Evolutionary conservation across 2,113 vertebrate genomes (phyloP).

Genomic region (Australoheros scitulus): DNA sequence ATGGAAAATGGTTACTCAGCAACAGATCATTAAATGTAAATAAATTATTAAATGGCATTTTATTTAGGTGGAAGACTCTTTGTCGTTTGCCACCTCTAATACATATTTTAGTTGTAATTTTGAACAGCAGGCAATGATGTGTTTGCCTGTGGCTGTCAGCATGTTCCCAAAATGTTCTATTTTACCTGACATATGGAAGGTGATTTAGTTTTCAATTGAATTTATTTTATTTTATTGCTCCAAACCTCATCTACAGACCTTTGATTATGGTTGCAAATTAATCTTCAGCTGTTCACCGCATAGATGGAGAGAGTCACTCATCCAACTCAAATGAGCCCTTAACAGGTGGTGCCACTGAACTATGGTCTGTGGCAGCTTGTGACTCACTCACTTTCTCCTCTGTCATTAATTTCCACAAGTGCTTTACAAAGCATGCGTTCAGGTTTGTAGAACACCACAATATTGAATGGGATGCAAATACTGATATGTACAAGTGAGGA

Average conservation of each 20-base stretch:
- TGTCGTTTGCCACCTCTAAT: neutral
- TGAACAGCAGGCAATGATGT: neutral
- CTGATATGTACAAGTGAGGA: constrained; percentile 14
- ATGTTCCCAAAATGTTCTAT: neutral
- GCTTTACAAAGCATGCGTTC: neutral
- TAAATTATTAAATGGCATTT: neutral
- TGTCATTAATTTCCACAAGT: constrained; percentile 41
- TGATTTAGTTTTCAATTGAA: constrained; percentile 7
- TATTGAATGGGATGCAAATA: constrained; percentile 35
- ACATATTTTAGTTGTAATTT: neutral
- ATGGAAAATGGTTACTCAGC: neutral
- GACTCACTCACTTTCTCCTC: constrained; percentile 44
- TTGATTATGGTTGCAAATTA: constrained; percentile 18
- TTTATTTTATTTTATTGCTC: neutral
- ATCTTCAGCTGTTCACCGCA: constrained; percentile 22
- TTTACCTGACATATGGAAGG: neutral
- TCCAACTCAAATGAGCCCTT: constrained; percentile 29
- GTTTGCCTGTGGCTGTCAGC: neutral
- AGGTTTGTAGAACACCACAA: constrained; percentile 37
- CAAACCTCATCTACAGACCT: neutral
- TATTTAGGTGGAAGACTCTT: neutral
- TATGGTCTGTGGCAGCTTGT: constrained; percentile 17
- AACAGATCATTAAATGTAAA: constrained; percentile 19
- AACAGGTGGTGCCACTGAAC: constrained; percentile 53
- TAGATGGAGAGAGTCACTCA: neutral